These are phyloP conservation scores for Channa argus DNA, from an alignment of 2,113 vertebrate species.

Conservation along the genomic window DNA sequence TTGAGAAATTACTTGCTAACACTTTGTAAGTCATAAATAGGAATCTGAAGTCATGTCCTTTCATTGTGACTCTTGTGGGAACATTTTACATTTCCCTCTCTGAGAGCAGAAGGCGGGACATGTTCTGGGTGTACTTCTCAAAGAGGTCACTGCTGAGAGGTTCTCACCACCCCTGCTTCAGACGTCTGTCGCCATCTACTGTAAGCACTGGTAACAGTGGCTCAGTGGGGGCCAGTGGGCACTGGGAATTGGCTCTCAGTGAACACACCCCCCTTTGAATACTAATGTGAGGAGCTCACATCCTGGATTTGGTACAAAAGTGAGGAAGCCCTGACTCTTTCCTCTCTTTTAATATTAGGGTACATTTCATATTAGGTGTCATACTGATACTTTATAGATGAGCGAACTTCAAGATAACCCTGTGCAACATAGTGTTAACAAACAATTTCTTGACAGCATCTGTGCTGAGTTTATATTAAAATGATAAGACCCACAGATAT, in stretches of 20 bases:
- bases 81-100: constrained; percentile 25
- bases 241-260: constrained; percentile 43
- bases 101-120: constrained; percentile 31
- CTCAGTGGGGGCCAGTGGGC: constrained; percentile 28
- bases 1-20: neutral
- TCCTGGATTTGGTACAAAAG: neutral
- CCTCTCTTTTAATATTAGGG: neutral
- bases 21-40: neutral
- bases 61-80: neutral
- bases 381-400: neutral
- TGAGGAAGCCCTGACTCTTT: neutral
- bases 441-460: neutral
- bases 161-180: constrained; percentile 58
- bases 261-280: constrained; percentile 22
- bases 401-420: neutral
- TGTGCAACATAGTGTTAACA: neutral
- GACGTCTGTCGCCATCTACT: constrained; percentile 69
- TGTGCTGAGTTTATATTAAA: neutral
- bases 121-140: constrained; percentile 38
- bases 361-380: neutral
- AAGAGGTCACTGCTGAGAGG: constrained; percentile 53
- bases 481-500: neutral
- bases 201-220: constrained; percentile 45
- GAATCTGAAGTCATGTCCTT: neutral
- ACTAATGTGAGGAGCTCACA: constrained; percentile 40